Percentiles rank a stretch among this genome's conserved stretches.
These are phyloP conservation scores for Synergus umbraculus DNA, from an alignment of 2,888 invertebrate species.

Conservation along the genomic window DNA sequence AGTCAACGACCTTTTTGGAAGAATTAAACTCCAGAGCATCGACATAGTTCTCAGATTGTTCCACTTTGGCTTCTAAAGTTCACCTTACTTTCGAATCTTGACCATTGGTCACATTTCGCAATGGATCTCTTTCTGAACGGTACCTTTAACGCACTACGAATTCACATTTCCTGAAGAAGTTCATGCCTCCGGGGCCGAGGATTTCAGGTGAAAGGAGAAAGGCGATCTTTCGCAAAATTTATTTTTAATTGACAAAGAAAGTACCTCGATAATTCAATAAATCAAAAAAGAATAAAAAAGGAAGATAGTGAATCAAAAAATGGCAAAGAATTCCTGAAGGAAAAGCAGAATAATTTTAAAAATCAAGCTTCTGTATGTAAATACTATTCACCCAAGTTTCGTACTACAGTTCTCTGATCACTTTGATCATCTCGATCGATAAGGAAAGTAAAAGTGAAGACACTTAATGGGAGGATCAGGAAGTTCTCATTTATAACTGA, in stretches of 20 bases:
- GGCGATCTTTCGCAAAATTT: slow-evolving; percentile 63
- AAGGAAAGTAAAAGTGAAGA: slow-evolving; percentile 51
- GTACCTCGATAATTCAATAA: slow-evolving; percentile 45
- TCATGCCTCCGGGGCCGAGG: slow-evolving; percentile 51
- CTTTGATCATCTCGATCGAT: slow-evolving; percentile 45
- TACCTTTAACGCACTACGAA: slow-evolving; percentile 51
- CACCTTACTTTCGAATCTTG: slow-evolving; percentile 69
- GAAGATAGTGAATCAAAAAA: slow-evolving; percentile 39
- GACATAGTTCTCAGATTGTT: slow-evolving; percentile 31
- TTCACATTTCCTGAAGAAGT: slow-evolving; percentile 63
- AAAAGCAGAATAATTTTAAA: slow-evolving; percentile 34
- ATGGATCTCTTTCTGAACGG: slow-evolving; percentile 55
- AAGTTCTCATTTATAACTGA: not conserved
- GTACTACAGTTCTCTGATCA: not conserved
- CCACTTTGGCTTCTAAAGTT: slow-evolving; percentile 41
- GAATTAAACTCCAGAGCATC: slow-evolving; percentile 17
- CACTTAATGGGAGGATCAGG: slow-evolving; percentile 14
- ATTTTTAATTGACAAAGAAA: slow-evolving; percentile 25
- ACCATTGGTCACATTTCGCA: slow-evolving; percentile 61
- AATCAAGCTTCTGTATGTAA: not conserved
- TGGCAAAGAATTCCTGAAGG: slow-evolving; percentile 13
- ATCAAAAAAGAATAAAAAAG: slow-evolving; percentile 49
- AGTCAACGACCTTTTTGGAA: not conserved
- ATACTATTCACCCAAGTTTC: not conserved
- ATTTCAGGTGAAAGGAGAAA: slow-evolving; percentile 75